These are phyloP conservation scores for Drosophila busckii DNA, from an alignment of 1,140 invertebrate genomes.

Conservation along the genomic window DNA sequence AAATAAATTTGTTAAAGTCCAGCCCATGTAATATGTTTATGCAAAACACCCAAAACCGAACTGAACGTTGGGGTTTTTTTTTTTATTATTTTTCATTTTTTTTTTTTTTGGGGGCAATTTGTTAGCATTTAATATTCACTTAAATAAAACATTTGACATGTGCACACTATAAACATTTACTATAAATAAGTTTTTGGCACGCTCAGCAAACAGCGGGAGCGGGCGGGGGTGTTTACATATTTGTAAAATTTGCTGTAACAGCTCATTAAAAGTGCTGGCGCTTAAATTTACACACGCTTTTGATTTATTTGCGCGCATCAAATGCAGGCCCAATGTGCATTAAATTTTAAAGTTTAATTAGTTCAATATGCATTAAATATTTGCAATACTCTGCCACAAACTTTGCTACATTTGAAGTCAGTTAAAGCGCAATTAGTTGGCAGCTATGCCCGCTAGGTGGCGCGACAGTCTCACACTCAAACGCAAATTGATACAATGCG, in stretches of 20 bases:
- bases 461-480: constrained; percentile 10
- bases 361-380: neutral
- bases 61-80: constrained; percentile 11
- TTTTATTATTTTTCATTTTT: too few relatives aligned
- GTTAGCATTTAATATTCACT: constrained; percentile 60
- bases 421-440: too few relatives aligned
- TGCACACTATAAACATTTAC: constrained; percentile 37
- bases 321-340: constrained; percentile 9
- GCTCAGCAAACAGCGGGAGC: neutral
- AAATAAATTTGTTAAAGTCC: constrained; percentile 65
- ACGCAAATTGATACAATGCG: constrained; percentile 23
- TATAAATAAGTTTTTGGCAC: constrained; percentile 23
- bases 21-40: constrained; percentile 64
- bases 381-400: neutral
- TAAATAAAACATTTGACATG: constrained; percentile 62
- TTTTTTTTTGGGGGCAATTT: constrained; percentile 52
- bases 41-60: constrained; percentile 31
- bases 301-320: constrained; percentile 28
- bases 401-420: too few relatives aligned
- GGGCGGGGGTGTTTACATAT: neutral
- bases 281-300: constrained; percentile 23
- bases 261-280: constrained; percentile 33
- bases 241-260: constrained; percentile 14
- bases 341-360: neutral
- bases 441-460: constrained; percentile 14